These are phyloP conservation scores for Bombus balteatus DNA, from an alignment of 1,140 invertebrate species.

Conservation along the genomic window DNA sequence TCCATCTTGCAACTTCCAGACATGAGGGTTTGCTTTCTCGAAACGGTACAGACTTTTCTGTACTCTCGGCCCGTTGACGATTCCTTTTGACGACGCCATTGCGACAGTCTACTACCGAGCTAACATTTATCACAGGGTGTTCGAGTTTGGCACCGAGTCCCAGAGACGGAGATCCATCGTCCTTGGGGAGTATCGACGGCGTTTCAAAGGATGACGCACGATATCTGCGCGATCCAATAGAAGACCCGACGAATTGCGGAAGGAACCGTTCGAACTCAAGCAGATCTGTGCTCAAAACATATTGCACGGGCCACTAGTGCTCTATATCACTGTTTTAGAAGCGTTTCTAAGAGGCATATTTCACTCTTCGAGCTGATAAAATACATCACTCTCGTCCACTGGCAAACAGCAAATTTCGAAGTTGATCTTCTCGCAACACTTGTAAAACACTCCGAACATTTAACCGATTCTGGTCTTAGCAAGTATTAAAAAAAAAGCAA, in stretches of 20 bases:
- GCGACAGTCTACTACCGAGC: slow-evolving; percentile 68
- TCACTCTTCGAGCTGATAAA: slow-evolving; percentile 42
- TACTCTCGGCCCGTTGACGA: background rate
- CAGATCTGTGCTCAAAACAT: slow-evolving; percentile 52
- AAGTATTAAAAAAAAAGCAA: no score
- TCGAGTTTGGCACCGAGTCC: slow-evolving; percentile 66
- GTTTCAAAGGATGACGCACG: slow-evolving; percentile 12
- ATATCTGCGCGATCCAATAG: background rate
- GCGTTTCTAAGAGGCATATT: slow-evolving; percentile 51
- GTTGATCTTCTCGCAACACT: no score
- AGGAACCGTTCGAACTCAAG: background rate
- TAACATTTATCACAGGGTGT: slow-evolving; percentile 71
- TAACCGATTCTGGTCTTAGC: no score
- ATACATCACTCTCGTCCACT: background rate
- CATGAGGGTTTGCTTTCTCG: background rate
- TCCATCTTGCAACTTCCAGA: background rate
- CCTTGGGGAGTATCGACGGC: background rate
- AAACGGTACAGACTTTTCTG: background rate
- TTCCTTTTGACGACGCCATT: slow-evolving; percentile 51
- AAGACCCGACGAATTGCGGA: background rate
- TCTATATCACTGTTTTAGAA: slow-evolving; percentile 52
- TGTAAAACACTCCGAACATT: no score
- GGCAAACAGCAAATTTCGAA: no score
- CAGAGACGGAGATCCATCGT: slow-evolving; percentile 63
- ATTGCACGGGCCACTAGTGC: slow-evolving; percentile 50